These are phyloP conservation scores for Syngnathus floridae DNA, from an alignment of 2,113 vertebrate genomes.

Conservation along the genomic window DNA sequence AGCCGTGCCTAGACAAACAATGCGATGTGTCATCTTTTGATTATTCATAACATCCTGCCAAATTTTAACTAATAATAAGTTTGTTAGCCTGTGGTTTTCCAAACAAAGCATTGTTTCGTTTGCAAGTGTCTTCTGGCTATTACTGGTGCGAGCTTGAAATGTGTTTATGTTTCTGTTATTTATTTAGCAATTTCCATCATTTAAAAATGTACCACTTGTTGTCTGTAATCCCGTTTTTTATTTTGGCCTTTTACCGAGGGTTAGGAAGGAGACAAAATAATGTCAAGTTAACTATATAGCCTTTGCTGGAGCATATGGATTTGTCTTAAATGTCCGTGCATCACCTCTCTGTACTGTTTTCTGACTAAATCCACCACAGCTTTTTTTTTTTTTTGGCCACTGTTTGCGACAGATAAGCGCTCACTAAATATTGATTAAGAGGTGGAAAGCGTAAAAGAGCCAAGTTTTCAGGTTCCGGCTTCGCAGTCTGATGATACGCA, in stretches of 20 bases:
- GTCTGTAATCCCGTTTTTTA: constrained; percentile 72
- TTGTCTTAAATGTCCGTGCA: constrained; percentile 51
- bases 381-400: constrained; percentile 53
- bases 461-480: constrained; percentile 59
- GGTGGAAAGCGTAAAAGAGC: constrained; percentile 55
- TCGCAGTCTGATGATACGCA: constrained; percentile 55
- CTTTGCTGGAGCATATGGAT: constrained; percentile 39
- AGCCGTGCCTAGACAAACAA: constrained; percentile 22
- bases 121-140: constrained; percentile 23
- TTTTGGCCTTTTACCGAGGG: constrained; percentile 47
- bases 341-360: constrained; percentile 25
- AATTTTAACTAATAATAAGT: constrained; percentile 31
- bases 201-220: constrained; percentile 62
- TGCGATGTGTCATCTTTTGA: constrained; percentile 29
- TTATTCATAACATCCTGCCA: constrained; percentile 38
- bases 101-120: constrained; percentile 26
- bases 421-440: constrained; percentile 62
- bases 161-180: constrained; percentile 30
- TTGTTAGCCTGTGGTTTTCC: constrained; percentile 29
- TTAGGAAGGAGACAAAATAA: constrained; percentile 54
- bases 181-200: constrained; percentile 28
- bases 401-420: constrained; percentile 66
- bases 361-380: not conserved
- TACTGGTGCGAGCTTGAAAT: constrained; percentile 49
- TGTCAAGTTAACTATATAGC: constrained; percentile 54